These are phyloP conservation scores for Pogoniulus pusillus DNA, from an alignment of 2,797 vertebrate species.

Conservation along the genomic window DNA sequence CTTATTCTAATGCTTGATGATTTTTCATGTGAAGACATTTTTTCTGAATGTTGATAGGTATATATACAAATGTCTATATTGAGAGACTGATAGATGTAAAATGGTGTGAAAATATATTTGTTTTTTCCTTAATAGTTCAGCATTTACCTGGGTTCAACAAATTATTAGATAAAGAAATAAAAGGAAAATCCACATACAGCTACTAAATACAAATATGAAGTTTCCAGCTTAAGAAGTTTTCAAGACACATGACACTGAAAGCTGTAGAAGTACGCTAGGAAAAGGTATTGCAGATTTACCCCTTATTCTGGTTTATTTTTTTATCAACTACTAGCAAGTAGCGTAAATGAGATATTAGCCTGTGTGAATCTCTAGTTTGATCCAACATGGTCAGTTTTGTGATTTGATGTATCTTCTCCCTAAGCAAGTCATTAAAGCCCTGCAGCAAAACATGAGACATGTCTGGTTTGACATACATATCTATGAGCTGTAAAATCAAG, in stretches of 20 bases:
- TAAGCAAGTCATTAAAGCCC: background rate
- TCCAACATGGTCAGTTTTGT: background rate
- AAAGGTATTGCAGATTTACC: background rate
- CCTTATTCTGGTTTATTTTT: background rate
- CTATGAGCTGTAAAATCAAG: background rate
- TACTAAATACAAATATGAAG: background rate
- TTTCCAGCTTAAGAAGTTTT: background rate
- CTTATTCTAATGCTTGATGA: too few species aligned
- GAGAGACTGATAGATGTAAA: background rate
- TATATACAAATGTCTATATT: background rate
- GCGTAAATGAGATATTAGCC: background rate
- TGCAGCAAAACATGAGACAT: background rate
- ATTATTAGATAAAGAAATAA: background rate
- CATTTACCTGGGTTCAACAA: background rate
- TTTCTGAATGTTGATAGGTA: too few species aligned
- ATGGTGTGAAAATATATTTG: background rate
- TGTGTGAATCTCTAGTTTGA: background rate
- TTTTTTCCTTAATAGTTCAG: background rate
- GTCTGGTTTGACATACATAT: background rate
- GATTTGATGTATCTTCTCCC: background rate
- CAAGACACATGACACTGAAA: background rate
- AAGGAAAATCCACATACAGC: background rate
- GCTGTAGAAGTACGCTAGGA: background rate
- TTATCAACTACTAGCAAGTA: background rate
- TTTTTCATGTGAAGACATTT: too few species aligned